Percentiles rank a stretch among this genome's conserved stretches.
Conservation (phyloP, 2,113 vertebrate species). For the Helogale parvula region DNA sequence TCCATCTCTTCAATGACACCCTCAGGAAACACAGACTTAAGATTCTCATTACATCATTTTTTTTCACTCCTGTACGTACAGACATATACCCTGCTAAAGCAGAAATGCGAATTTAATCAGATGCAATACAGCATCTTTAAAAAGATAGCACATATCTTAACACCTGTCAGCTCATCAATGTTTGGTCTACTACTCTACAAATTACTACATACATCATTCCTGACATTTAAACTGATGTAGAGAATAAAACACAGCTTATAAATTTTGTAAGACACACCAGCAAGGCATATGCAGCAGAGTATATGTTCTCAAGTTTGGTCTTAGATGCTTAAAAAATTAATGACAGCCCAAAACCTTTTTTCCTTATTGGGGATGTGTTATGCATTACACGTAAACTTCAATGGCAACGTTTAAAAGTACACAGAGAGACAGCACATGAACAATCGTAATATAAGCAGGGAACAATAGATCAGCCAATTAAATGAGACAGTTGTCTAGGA, state of each 20-base stretch:
- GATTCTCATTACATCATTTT: conserved; percentile 43
- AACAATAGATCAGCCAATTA: background rate
- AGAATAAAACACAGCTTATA: conserved; percentile 52
- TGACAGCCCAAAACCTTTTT: background rate
- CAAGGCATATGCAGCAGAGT: background rate
- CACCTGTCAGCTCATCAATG: conserved; percentile 64
- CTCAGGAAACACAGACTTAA: conserved; percentile 44
- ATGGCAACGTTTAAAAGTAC: background rate
- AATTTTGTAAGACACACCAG: conserved; percentile 17
- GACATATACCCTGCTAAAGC: conserved; percentile 23
- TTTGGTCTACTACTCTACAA: conserved; percentile 60
- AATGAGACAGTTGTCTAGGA: background rate
- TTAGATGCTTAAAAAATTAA: background rate
- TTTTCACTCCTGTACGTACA: conserved; percentile 48
- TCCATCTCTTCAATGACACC: background rate
- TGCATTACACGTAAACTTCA: background rate
- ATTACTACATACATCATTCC: conserved; percentile 71
- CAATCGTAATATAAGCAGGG: background rate
- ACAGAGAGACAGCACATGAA: background rate
- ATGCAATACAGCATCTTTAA: conserved; percentile 58
- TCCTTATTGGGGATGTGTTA: background rate
- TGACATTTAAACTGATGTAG: background rate
- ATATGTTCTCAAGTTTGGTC: background rate
- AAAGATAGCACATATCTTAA: conserved; percentile 63
- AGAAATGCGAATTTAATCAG: conserved; percentile 71